phyloP scores from a whole-genome alignment of 2,888 invertebrate species.

The Chymomyza procnemis region DNA sequence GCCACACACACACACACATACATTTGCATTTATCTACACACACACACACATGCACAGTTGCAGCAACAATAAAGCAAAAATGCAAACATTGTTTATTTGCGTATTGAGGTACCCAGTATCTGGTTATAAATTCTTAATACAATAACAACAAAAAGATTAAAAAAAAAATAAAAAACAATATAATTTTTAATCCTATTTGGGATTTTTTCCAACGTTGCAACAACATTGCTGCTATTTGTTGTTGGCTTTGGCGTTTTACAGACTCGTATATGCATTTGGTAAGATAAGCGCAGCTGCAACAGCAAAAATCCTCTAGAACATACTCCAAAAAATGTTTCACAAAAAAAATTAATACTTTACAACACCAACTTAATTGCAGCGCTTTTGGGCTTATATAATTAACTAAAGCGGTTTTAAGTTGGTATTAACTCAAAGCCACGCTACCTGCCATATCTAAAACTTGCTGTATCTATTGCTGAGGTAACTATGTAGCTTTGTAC shows the following conservation, averaged over 20 bases:
- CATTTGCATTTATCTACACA: not conserved
- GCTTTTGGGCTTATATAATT: not conserved
- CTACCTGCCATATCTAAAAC: not conserved
- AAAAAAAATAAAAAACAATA: slow-evolving; percentile 30
- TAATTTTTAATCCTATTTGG: slow-evolving; percentile 65
- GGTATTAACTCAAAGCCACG: not conserved
- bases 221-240: slow-evolving; percentile 14
- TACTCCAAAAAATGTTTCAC: not conserved
- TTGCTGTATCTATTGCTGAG: no score
- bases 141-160: not conserved
- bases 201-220: slow-evolving; percentile 39
- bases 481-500: no score
- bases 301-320: not conserved
- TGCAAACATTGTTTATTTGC: slow-evolving; percentile 65
- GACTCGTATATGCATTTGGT: not conserved
- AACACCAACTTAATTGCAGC: not conserved
- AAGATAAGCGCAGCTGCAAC: not conserved
- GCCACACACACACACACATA: not conserved
- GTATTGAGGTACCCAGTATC: slow-evolving; percentile 40
- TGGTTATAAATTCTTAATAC: not conserved
- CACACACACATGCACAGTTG: not conserved
- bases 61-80: slow-evolving; percentile 37
- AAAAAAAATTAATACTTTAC: not conserved
- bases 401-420: not conserved
- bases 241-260: not conserved